A percentile compares a stretch with the other conserved stretches of the same genome.
These are phyloP conservation scores for Lota lota DNA, from an alignment of 2,113 vertebrate species.

Conservation along the genomic window DNA sequence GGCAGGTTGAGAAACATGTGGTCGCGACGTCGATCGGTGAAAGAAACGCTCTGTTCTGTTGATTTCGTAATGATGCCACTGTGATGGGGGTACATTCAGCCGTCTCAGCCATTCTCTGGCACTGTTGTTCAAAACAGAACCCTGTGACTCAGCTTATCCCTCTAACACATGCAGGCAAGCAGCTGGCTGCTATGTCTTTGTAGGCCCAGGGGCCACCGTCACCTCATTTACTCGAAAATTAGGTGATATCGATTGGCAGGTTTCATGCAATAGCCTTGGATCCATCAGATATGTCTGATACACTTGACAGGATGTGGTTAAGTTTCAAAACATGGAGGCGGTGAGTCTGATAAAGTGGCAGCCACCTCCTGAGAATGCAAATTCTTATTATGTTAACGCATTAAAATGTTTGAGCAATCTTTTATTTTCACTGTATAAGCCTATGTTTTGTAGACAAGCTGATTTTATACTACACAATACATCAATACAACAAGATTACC, in stretches of 20 bases:
- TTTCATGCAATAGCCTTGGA: slow-evolving; percentile 34
- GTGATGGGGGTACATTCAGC: slow-evolving; percentile 22
- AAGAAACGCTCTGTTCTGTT: slow-evolving; percentile 42
- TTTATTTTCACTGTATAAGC: too few species aligned
- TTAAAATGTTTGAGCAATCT: neutral
- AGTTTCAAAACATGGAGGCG: slow-evolving; percentile 44
- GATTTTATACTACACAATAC: too few species aligned
- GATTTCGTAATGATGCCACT: slow-evolving; percentile 60
- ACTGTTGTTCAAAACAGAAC: neutral
- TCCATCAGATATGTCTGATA: slow-evolving; percentile 29
- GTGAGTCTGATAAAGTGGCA: slow-evolving; percentile 32
- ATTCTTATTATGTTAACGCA: neutral
- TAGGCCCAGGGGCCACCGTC: slow-evolving; percentile 10
- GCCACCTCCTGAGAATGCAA: slow-evolving; percentile 18
- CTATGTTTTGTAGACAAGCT: too few species aligned
- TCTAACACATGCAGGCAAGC: slow-evolving; percentile 21
- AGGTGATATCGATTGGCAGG: slow-evolving; percentile 9
- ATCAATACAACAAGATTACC: too few species aligned
- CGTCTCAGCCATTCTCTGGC: too few species aligned
- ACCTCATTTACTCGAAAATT: neutral
- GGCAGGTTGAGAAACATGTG: slow-evolving; percentile 48
- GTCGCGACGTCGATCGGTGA: slow-evolving; percentile 34
- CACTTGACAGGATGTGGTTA: slow-evolving; percentile 68
- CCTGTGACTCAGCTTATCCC: slow-evolving; percentile 62
- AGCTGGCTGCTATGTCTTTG: neutral